Conservation (phyloP, 2,113 vertebrate species). For the Scomber scombrus region DNA sequence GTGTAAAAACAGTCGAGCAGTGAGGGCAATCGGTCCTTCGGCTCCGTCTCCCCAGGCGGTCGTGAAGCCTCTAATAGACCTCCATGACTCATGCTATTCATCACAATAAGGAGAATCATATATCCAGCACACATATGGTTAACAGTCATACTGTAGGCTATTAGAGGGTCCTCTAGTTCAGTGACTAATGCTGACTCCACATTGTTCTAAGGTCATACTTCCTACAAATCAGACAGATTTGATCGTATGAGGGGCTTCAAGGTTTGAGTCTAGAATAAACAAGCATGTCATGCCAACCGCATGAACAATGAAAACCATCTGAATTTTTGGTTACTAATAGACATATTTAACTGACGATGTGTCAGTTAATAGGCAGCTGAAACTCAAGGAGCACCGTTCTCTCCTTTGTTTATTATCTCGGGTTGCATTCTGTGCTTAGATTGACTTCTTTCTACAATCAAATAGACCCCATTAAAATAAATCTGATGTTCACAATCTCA, state of each 20-base stretch:
- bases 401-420: slow-evolving; percentile 65
- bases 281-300: slow-evolving; percentile 38
- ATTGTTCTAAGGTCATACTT: slow-evolving; percentile 42
- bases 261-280: slow-evolving; percentile 55
- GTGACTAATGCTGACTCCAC: slow-evolving; percentile 62
- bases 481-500: slow-evolving; percentile 42
- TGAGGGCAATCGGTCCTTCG: slow-evolving; percentile 28
- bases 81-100: slow-evolving; percentile 61
- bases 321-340: slow-evolving; percentile 27
- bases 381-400: slow-evolving; percentile 39
- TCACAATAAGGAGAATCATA: slow-evolving; percentile 59
- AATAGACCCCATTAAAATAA: slow-evolving; percentile 42
- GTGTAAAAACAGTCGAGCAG: slow-evolving; percentile 65
- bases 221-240: slow-evolving; percentile 23
- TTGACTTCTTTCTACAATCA: slow-evolving; percentile 20
- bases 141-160: slow-evolving; percentile 28
- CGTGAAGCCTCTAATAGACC: slow-evolving; percentile 50
- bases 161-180: slow-evolving; percentile 34
- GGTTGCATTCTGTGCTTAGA: slow-evolving; percentile 16
- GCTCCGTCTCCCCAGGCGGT: slow-evolving; percentile 50
- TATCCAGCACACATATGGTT: slow-evolving; percentile 36
- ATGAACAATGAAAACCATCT: slow-evolving; percentile 51
- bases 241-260: slow-evolving; percentile 33
- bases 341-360: slow-evolving; percentile 44
- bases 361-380: slow-evolving; percentile 44